Conservation (phyloP, 2,113 vertebrate species). For the Pomatostomus ruficeps region DNA sequence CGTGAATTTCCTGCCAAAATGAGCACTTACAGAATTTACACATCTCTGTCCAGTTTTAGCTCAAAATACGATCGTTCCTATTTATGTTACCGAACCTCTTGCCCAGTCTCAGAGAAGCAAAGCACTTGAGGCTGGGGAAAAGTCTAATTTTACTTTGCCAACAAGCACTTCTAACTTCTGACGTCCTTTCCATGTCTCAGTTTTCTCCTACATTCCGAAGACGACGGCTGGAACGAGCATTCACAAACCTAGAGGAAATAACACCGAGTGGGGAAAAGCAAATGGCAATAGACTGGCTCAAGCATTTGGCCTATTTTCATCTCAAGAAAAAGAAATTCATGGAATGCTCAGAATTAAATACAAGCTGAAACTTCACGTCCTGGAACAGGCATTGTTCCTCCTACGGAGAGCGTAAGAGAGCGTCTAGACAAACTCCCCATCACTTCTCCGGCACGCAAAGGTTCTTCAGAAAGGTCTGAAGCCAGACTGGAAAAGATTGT, state of each 20-base stretch:
- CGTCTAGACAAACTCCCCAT: not conserved
- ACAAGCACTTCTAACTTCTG: not conserved
- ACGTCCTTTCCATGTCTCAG: not conserved
- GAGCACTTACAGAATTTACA: conserved; percentile 46
- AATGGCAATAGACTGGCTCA: not conserved
- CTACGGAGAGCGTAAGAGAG: fast-evolving
- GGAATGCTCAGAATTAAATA: not conserved
- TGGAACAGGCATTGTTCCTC: not conserved
- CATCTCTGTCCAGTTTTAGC: conserved; percentile 63
- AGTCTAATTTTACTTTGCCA: conserved; percentile 29
- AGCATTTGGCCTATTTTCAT: not conserved
- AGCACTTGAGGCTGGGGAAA: not conserved
- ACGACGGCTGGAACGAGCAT: not conserved
- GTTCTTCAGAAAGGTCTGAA: not conserved
- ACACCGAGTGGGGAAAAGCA: not conserved
- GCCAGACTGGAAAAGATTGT: not conserved
- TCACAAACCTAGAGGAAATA: not conserved
- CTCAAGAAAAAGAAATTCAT: not conserved
- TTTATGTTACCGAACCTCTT: conserved; percentile 31
- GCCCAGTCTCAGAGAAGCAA: not conserved
- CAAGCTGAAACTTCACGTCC: not conserved
- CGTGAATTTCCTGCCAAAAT: conserved; percentile 60
- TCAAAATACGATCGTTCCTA: conserved; percentile 47
- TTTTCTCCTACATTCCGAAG: not conserved
- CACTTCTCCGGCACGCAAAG: not conserved